These are phyloP conservation scores for Xenopus tropicalis DNA, from an alignment of 2,113 vertebrate species.

Conservation along the genomic window UCB_Xtro_10.0 CM004443.2:154108501-154109000, in stretches of 20 bases:
- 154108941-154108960: not conserved
- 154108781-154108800: conserved; percentile 36
- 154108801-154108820: conserved; percentile 40
- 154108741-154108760: conserved; percentile 10
- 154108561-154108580: too few relatives aligned
- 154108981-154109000: not conserved
- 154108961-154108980: not conserved
- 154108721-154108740: not conserved
- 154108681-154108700: too few relatives aligned
- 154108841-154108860: not conserved
- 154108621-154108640: too few relatives aligned
- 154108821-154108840: conserved; percentile 34
- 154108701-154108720: too few relatives aligned
- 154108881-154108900: not conserved
- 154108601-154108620: too few relatives aligned
- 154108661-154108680: too few relatives aligned
- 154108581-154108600: too few relatives aligned
- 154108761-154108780: conserved; percentile 29
- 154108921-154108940: not conserved
- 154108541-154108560: too few relatives aligned
- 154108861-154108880: conserved; percentile 8
- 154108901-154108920: not conserved
- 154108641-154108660: too few relatives aligned
- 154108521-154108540: too few relatives aligned
- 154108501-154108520: too few relatives aligned